Evolutionary conservation across 2,113 vertebrate species (phyloP).

Genomic region (Forbesichthys agassizii): DNA sequence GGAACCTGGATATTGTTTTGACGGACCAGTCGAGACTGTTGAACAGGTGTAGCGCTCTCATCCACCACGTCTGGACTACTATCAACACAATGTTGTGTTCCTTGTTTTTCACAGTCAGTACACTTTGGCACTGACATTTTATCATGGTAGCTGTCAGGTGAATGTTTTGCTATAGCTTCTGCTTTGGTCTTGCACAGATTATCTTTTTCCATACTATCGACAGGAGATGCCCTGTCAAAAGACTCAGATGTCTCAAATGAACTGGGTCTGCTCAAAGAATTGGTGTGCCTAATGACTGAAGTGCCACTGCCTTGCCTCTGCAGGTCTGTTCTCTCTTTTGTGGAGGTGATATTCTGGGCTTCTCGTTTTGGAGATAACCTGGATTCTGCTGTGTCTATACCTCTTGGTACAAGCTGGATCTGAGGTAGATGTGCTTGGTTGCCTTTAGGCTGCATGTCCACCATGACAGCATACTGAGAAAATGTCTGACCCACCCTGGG

Average conservation of each 20-base stretch:
- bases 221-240: conserved; percentile 79
- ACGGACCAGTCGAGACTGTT: conserved; percentile 87
- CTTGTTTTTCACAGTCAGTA: conserved; percentile 53
- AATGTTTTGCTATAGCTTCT: conserved; percentile 58
- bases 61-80: conserved; percentile 42
- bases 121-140: conserved; percentile 65
- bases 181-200: conserved; percentile 68
- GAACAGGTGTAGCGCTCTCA: conserved; percentile 72
- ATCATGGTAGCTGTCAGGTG: conserved; percentile 63
- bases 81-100: conserved; percentile 69
- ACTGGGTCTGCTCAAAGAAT: conserved; percentile 89
- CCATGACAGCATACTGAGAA: conserved; percentile 62
- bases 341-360: conserved; percentile 70
- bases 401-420: conserved; percentile 80
- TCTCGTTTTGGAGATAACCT: conserved; percentile 79
- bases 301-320: conserved; percentile 92
- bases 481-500: conserved; percentile 58
- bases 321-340: conserved; percentile 80
- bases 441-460: conserved; percentile 72
- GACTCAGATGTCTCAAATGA: conserved; percentile 90
- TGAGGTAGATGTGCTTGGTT: conserved; percentile 76
- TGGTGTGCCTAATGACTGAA: conserved; percentile 97
- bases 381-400: conserved; percentile 72
- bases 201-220: conserved; percentile 80
- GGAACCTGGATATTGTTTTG: conserved; percentile 98